phyloP scores from a whole-genome alignment of 2,888 invertebrate genomes.

The Zootermopsis nevadensis region DNA sequence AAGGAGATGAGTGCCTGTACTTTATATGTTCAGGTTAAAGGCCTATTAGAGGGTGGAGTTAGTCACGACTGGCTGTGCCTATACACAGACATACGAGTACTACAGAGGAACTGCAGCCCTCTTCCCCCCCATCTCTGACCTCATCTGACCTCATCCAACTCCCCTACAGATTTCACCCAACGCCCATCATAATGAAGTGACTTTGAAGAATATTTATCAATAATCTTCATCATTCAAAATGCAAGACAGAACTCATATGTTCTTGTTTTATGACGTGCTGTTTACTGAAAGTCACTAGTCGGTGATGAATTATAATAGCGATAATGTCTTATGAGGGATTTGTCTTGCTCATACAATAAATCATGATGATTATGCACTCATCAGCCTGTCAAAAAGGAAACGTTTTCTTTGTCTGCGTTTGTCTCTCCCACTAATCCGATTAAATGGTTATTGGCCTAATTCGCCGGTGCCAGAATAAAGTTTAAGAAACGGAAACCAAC shows the following conservation, averaged over 20 bases:
- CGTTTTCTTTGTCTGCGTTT: too few relatives aligned
- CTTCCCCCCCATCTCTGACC: constrained; percentile 7
- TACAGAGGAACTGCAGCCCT: background rate
- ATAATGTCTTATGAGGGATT: background rate
- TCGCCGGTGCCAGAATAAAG: too few relatives aligned
- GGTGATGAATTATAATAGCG: background rate
- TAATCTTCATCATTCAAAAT: constrained; percentile 2
- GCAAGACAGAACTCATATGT: background rate
- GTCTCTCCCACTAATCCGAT: too few relatives aligned
- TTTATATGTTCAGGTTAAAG: background rate
- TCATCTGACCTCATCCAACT: background rate
- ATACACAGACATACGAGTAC: background rate
- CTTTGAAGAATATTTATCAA: background rate
- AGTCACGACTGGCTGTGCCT: background rate
- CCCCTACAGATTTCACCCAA: background rate
- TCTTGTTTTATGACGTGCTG: background rate
- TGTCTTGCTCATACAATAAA: background rate
- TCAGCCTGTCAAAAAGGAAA: too few relatives aligned
- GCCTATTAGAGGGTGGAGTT: constrained; percentile 10
- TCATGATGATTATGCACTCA: background rate
- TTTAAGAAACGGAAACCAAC: too few relatives aligned
- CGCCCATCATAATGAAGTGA: constrained; percentile 12
- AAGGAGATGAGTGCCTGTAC: background rate
- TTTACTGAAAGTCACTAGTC: background rate
- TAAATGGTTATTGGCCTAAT: too few relatives aligned